phyloP scores from a whole-genome alignment of 2,888 invertebrate genomes.

The Cerastoderma edule region DNA sequence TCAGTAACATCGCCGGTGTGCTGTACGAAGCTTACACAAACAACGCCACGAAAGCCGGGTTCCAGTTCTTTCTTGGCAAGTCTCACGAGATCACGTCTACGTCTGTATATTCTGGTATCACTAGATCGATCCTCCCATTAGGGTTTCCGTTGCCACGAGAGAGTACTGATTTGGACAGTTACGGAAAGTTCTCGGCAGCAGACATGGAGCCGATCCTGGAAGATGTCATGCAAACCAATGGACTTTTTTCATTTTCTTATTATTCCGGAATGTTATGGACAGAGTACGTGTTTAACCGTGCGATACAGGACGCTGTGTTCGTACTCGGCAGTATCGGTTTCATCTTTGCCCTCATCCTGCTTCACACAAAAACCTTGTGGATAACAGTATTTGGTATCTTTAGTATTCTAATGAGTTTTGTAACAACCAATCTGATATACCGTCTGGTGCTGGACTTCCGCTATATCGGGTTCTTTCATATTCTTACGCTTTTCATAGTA shows the following conservation, averaged over 20 bases:
- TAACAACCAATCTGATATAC: slow-evolving; percentile 71
- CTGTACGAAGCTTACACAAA: slow-evolving; percentile 62
- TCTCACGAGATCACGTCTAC: slow-evolving; percentile 44
- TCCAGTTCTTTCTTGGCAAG: slow-evolving; percentile 65
- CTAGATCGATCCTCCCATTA: slow-evolving; percentile 56
- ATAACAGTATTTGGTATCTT: slow-evolving; percentile 67
- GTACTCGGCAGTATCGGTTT: slow-evolving; percentile 68
- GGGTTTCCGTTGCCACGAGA: slow-evolving; percentile 63
- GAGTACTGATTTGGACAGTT: slow-evolving; percentile 23
- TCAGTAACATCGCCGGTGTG: slow-evolving; percentile 63
- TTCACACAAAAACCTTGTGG: slow-evolving; percentile 71
- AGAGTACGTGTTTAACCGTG: slow-evolving; percentile 56
- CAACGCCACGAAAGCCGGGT: slow-evolving; percentile 51
- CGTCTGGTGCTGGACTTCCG: slow-evolving; percentile 63
- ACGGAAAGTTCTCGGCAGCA: slow-evolving; percentile 42
- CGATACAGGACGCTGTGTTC: slow-evolving; percentile 61
- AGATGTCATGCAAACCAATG: not conserved
- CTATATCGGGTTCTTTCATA: slow-evolving; percentile 73
- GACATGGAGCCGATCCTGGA: slow-evolving; percentile 46
- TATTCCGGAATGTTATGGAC: slow-evolving; percentile 56
- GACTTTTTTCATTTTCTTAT: slow-evolving; percentile 61
- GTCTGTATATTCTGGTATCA: slow-evolving; percentile 46
- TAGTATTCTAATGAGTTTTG: slow-evolving; percentile 70
- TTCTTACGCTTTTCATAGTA: slow-evolving; percentile 71
- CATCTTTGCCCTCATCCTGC: slow-evolving; percentile 66